Base-by-base conservation (phyloP, 2,797 vertebrate genomes). In the Hydrophis major region DNA sequence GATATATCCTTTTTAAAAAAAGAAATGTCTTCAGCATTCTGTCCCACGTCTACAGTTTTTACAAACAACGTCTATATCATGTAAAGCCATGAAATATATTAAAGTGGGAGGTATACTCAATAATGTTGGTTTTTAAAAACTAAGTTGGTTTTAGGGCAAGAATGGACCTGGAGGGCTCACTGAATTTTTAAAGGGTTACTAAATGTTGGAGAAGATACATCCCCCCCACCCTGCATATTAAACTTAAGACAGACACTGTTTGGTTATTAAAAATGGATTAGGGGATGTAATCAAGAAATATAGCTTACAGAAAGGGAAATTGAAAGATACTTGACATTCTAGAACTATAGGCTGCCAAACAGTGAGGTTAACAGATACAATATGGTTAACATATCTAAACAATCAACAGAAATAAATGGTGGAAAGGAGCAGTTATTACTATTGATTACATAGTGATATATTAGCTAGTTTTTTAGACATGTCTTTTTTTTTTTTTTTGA, bases 1-100 rank as follows among this genome's bases (percentile, higher is more conserved):
- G 20, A 93, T 96, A 55, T 59, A 55, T 59, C 95, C 86, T 95
- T 66, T 13, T 87, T 27, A 3, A 32, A 63, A 63, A 63, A 63
- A 63, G 28, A 74, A 37, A 69, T 96, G 86, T 96, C 91, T 96
- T 94, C 83, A 93, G 37, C 91, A 92, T 91, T 93, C 63, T 89
- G 16, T 2, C 55, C 87, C 63, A 88, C 1, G 0, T 59, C 47
- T 32, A 63, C 56, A 60, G 57, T 14, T 88, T 88, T 92, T 74
- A 4, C 16, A 88, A 74, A 92, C 42, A 74, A 92, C 16, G 14
- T 63, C 8, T 10, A 8, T 42, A 47, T 78, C 37, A 22, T 42
- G 18, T 20, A 42, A 42, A 78, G 37, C 74, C 22, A 20, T 22
- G 74, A 42, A 42, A 78, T 37, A 42, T 47, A 47, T 83, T 25